Evolutionary conservation across 37 sponge, comb jelly and placozoan species (phyloP).

Genomic region (Crambe crambe): DNA sequence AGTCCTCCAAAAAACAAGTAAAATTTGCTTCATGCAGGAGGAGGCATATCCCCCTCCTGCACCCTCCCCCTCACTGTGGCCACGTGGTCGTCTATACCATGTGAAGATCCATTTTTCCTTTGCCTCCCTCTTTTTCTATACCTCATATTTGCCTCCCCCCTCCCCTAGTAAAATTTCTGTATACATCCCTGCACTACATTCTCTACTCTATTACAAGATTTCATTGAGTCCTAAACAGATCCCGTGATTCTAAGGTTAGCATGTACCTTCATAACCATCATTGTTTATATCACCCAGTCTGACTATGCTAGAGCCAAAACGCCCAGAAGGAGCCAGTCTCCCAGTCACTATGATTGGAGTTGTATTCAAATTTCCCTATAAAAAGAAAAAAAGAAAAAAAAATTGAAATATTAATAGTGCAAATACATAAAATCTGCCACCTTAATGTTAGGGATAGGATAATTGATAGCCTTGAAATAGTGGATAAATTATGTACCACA

Average conservation of each 20-base stretch:
- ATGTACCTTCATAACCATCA: slow-evolving; percentile 33
- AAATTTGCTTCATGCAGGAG: too few relatives aligned
- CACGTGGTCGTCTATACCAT: too few relatives aligned
- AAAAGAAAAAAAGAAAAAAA: neutral
- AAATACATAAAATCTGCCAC: neutral
- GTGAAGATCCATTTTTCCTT: too few relatives aligned
- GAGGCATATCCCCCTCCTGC: too few relatives aligned
- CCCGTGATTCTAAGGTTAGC: neutral
- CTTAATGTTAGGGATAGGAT: neutral
- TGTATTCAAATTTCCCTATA: neutral
- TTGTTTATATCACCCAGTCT: slow-evolving; percentile 53
- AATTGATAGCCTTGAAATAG: neutral
- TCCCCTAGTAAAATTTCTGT: too few relatives aligned
- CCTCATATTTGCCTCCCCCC: neutral
- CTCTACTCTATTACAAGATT: too few relatives aligned
- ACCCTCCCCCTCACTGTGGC: too few relatives aligned
- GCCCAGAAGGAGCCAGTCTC: neutral
- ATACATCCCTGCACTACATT: too few relatives aligned
- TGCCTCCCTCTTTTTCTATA: neutral
- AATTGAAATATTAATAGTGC: neutral
- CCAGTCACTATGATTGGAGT: slow-evolving; percentile 15
- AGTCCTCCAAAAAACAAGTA: too few relatives aligned
- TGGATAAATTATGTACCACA: neutral
- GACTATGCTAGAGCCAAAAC: slow-evolving; percentile 39
- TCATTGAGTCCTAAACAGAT: too few relatives aligned